These are phyloP conservation scores for Augochlorella aurata DNA, from an alignment of 2,888 invertebrate genomes.

Conservation along the genomic window DNA sequence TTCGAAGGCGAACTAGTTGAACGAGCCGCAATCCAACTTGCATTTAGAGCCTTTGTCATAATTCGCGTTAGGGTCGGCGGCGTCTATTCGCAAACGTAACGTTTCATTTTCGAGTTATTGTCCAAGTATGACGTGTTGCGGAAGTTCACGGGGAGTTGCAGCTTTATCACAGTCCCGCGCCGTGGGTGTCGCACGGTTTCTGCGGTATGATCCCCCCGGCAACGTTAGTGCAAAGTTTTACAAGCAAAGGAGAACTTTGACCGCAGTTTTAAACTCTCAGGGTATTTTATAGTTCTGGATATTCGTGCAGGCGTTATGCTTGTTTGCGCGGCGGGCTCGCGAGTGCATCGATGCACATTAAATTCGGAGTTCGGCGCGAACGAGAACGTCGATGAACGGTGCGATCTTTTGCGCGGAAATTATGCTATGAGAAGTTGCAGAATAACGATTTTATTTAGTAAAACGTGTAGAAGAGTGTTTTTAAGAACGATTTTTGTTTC, in stretches of 20 bases:
- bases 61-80: slow-evolving; percentile 17
- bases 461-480: no score
- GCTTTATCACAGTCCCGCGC: slow-evolving; percentile 44
- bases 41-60: slow-evolving; percentile 14
- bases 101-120: slow-evolving; percentile 33
- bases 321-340: neutral
- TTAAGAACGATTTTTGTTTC: no score
- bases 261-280: slow-evolving; percentile 40
- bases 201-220: slow-evolving; percentile 24
- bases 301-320: neutral
- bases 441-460: no score
- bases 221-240: slow-evolving; percentile 43
- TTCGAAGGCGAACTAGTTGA: neutral
- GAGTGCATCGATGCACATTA: neutral
- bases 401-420: no score
- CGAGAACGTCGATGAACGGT: neutral
- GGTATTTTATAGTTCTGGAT: slow-evolving; percentile 25
- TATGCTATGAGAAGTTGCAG: no score
- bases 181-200: slow-evolving; percentile 45
- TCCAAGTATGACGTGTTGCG: slow-evolving; percentile 26
- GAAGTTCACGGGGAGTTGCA: slow-evolving; percentile 35
- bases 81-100: slow-evolving; percentile 20
- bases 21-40: neutral
- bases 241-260: slow-evolving; percentile 29
- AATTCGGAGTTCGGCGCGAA: neutral